Conservation (phyloP, 2,797 vertebrate genomes). For the Molossus molossus region DNA sequence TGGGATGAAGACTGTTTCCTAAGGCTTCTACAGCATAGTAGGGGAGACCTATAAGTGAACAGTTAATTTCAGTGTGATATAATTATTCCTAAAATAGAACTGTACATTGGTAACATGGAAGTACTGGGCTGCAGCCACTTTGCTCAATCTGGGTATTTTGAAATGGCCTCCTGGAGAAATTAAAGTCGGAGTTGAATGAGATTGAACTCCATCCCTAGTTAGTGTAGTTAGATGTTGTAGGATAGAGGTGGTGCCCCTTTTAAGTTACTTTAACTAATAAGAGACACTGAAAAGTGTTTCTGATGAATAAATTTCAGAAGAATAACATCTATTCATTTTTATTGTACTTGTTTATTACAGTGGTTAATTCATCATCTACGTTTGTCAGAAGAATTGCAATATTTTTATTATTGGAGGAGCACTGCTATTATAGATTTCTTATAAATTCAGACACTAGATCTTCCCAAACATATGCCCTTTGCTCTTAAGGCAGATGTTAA, state of each 20-base stretch:
- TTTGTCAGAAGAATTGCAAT: neutral
- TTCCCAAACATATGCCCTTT: neutral
- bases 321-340: neutral
- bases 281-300: neutral
- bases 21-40: neutral
- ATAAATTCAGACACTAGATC: neutral
- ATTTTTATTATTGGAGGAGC: neutral
- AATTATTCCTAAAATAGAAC: neutral
- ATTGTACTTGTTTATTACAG: neutral
- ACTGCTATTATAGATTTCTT: neutral
- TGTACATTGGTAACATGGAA: neutral
- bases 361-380: neutral
- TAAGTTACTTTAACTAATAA: neutral
- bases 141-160: neutral
- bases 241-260: neutral
- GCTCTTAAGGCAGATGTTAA: conserved; percentile 9
- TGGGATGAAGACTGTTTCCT: neutral
- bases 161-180: neutral
- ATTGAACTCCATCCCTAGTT: neutral
- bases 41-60: neutral
- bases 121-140: neutral
- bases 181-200: neutral
- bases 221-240: neutral
- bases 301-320: neutral
- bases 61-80: neutral